These are phyloP conservation scores for Calameuta filiformis DNA, from an alignment of 2,888 invertebrate species.

Conservation along the genomic window DNA sequence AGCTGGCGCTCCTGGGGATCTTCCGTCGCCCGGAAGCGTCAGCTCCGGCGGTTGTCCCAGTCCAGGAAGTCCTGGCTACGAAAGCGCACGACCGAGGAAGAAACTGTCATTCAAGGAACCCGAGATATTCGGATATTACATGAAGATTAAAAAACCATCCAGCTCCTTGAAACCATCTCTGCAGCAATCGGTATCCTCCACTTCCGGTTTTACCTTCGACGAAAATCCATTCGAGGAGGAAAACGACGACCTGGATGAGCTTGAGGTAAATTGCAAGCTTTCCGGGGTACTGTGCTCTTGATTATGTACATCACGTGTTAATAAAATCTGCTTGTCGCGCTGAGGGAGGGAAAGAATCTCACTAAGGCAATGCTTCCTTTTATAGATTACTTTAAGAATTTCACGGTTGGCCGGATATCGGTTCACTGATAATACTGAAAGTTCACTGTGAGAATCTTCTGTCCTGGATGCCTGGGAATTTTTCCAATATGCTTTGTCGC, in stretches of 20 bases:
- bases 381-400: neutral
- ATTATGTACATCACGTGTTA: neutral
- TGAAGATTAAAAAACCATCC: conserved; percentile 53
- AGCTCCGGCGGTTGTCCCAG: conserved; percentile 56
- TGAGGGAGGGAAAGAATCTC: neutral
- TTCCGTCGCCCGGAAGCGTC: conserved; percentile 45
- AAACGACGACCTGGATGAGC: conserved; percentile 57
- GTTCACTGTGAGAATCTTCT: neutral
- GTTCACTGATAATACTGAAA: neutral
- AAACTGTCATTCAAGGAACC: conserved; percentile 90
- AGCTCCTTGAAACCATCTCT: conserved; percentile 18
- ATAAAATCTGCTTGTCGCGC: neutral
- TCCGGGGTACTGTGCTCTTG: neutral
- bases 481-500: neutral
- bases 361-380: neutral
- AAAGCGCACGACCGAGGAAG: conserved; percentile 74
- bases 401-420: neutral
- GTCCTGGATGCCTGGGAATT: neutral
- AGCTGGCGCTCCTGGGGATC: conserved; percentile 12
- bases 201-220: conserved; percentile 36
- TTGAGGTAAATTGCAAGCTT: conserved; percentile 54
- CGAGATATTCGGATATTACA: conserved; percentile 72
- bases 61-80: conserved; percentile 60
- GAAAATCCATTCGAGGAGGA: conserved; percentile 56
- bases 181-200: conserved; percentile 10